Base-by-base conservation (phyloP, 2,888 invertebrate genomes). In the Fabriciana adippe region DNA sequence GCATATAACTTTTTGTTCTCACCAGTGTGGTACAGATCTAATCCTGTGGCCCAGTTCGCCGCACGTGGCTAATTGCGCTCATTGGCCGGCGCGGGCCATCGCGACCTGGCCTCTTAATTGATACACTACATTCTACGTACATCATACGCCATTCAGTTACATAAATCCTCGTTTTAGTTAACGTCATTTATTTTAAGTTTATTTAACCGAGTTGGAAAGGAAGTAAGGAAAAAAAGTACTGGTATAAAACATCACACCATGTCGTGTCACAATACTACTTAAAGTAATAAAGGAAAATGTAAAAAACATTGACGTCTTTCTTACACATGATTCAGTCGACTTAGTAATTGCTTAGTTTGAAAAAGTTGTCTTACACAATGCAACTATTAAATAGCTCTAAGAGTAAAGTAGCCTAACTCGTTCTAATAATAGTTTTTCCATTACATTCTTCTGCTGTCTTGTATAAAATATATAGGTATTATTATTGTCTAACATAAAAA, bases 1-100 rank as follows among this genome's bases (percentile, higher is more conserved):
- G 11, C 11, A 41, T 59, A 8, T 59, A 26, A 31, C 35, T 41
- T 45, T 21, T 48, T 50, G 16, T 15, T 61, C 50, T 16, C 50
- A 31, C 53, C 62, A 63, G 55, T 62, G 57, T 63, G 47, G 8
- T n/a, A 47, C 35, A 64, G 53, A 45, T 55, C 62, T 84, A 87
- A 79, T 72, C 84, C 73, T 84, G 77, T 86, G 88, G 85, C 89
- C 89, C 76, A 88, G 76, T 79, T 84, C 74, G 55, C 72, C 78
- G 81, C 83, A 82, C 82, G 81, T 83, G 84, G 75, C 75, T 87
- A 87, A 89, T 89, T 87, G 86, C 72, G 66, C 80, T 83, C 78
- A 88, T 88, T 87, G 87, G 85, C 71, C 70, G 79, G 82, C 45
- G 51, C 21, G 21, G 59, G 21, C 50, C 59, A 82, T 78, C 73